Evolutionary conservation across 2,113 vertebrate genomes (phyloP), one percentile per base, ranked within the genome.

Genomic region (Megaceryle maxima): DNA sequence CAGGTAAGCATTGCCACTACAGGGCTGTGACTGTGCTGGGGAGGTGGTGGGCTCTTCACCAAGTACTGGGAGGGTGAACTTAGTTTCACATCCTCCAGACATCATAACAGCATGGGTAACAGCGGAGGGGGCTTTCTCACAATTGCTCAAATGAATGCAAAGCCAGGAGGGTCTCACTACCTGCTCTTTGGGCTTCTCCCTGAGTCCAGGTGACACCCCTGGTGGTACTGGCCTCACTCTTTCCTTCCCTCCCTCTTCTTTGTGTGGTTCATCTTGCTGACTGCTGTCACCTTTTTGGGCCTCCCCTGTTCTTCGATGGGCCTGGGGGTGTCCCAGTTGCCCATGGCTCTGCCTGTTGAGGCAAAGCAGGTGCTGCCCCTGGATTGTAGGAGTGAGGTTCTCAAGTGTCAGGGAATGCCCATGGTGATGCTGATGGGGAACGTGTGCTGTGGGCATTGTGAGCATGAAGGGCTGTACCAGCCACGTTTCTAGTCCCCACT

Each of bases 1-100:
- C 99, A 99, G 98, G 99, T 99, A 96, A 53, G 96, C 6, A 5
- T 24, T 17, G 67, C 48, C 1, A 21, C 57, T 67, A 62, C 1
- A 15, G 51, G 44, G 28, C 44, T 0, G 6, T 11, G 70, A 48
- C 39, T 12, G 35, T 0, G 2, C 60, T 0, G 1, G 51, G 28
- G 28, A 4, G 25, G 16, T 1, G 10, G 14, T 41, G 35, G 37
- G 11, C 67, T 46, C 33, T 53, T 22, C 2, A 2, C 37, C 21
- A 1, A 7, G 14, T 0, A 0, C 70, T 0, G 1, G 11, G n/a
- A 39, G 24, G 18, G 31, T 17, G 24, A 53, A 37, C n/a, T 53
- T 59, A n/a, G 62, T 51, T 55, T 76, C 21, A 4, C 62, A 1
- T 51, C 16, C 26, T 39, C n/a, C 41, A 26, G 48, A 10, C 5